phyloP scores from a whole-genome alignment of 30 jellyfish, hydroid and myxozoan genomes.

The Hydractinia echinata region DNA sequence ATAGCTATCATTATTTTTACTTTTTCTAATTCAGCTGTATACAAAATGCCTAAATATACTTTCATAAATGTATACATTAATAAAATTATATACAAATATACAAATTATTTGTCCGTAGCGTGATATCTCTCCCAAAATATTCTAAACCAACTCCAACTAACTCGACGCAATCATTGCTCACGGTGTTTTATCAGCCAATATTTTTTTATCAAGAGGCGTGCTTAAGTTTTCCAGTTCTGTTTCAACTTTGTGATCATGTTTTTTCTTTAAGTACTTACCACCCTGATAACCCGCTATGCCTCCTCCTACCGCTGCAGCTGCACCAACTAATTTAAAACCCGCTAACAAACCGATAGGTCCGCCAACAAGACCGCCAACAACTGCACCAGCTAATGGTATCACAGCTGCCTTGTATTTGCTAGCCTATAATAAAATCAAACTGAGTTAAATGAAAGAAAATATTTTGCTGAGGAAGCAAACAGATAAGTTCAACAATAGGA shows the following conservation, averaged over 20 bases:
- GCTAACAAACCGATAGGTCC: constrained; percentile 99
- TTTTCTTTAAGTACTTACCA: constrained; percentile 57
- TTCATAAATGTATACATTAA: no score
- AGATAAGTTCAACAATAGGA: no score
- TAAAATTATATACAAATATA: no score
- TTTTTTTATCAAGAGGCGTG: neutral
- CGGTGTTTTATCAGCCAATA: no score
- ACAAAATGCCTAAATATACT: no score
- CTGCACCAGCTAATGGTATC: constrained; percentile 95
- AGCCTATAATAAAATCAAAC: constrained; percentile 50
- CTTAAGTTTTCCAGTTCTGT: constrained; percentile 60
- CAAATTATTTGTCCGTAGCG: no score
- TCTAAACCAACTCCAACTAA: no score
- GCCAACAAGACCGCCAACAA: constrained; percentile 90
- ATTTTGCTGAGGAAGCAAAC: no score
- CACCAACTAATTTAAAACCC: constrained; percentile 97
- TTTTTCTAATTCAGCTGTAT: no score
- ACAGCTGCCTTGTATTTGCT: constrained; percentile 84
- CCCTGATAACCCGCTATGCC: constrained; percentile 89
- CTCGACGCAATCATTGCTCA: no score
- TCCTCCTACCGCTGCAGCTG: constrained; percentile 99
- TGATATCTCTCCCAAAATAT: no score
- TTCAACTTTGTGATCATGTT: constrained; percentile 72
- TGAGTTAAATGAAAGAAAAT: neutral
- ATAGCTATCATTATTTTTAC: no score